phyloP scores from a whole-genome alignment of 1,140 invertebrate genomes.

The Zaprionus gabonicus region DNA sequence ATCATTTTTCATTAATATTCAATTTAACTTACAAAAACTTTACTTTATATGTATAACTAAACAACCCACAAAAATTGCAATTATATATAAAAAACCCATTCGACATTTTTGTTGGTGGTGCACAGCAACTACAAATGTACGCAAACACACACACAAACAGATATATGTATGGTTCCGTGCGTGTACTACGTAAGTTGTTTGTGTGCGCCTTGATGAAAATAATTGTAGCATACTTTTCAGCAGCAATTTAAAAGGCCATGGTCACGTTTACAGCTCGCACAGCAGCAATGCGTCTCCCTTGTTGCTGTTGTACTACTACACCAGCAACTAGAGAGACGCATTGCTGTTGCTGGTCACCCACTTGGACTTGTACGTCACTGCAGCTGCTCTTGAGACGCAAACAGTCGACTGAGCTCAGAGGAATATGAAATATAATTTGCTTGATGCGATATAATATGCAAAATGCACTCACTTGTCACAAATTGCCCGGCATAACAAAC shows the following conservation, averaged over 20 bases:
- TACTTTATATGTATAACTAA: background rate
- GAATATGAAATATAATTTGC: constrained; percentile 75
- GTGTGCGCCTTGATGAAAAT: constrained; percentile 67
- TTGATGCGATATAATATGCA: constrained; percentile 52
- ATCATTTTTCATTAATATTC: background rate
- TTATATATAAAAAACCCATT: background rate
- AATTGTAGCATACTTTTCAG: constrained; percentile 77
- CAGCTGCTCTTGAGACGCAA: constrained; percentile 61
- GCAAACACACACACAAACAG: too few relatives aligned
- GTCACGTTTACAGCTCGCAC: constrained; percentile 49
- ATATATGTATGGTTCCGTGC: constrained; percentile 18
- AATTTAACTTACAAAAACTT: background rate
- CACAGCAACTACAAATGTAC: background rate
- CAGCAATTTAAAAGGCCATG: constrained; percentile 64
- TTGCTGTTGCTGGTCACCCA: constrained; percentile 20
- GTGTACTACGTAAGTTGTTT: constrained; percentile 32
- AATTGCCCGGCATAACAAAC: constrained; percentile 66
- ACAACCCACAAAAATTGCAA: background rate
- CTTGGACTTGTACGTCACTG: constrained; percentile 24
- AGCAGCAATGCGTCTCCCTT: background rate
- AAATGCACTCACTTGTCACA: constrained; percentile 75
- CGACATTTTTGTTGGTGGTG: constrained; percentile 39
- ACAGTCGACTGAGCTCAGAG: constrained; percentile 51
- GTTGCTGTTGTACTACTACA: too few relatives aligned
- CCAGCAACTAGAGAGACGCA: constrained; percentile 14